Evolutionary conservation across 2,797 vertebrate species (phyloP).

Genomic region (Corythornis leucogaster): DNA sequence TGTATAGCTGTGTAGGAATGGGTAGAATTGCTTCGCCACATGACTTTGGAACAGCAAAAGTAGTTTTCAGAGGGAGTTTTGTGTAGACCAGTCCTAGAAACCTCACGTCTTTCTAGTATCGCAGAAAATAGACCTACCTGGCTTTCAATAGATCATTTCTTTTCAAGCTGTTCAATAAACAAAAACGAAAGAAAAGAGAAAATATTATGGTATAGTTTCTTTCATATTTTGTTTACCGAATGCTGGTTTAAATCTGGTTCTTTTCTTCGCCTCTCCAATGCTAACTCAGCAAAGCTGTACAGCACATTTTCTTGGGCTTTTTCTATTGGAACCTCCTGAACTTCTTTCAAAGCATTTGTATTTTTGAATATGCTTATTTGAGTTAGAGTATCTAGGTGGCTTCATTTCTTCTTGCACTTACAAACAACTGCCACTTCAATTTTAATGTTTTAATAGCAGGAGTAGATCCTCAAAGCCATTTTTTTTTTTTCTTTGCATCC

Average conservation of each 20-base stretch:
- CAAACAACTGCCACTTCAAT: neutral
- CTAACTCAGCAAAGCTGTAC: slow-evolving; percentile 9
- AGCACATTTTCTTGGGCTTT: slow-evolving; percentile 42
- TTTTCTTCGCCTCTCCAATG: neutral
- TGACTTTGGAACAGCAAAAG: neutral
- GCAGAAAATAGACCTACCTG: slow-evolving; percentile 1
- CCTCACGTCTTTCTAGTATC: neutral
- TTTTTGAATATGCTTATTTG: neutral
- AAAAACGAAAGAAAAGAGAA: neutral
- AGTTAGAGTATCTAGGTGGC: neutral
- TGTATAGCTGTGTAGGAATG: slow-evolving; percentile 56
- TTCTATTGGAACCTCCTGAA: slow-evolving; percentile 14
- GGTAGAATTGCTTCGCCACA: slow-evolving; percentile 37
- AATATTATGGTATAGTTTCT: neutral
- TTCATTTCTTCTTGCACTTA: neutral
- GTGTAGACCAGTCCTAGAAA: neutral
- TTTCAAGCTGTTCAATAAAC: slow-evolving; percentile 34
- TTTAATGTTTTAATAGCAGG: neutral
- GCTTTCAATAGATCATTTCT: neutral
- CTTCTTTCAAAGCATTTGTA: neutral
- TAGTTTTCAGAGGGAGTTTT: neutral
- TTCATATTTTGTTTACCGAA: neutral
- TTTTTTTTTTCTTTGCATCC: neutral
- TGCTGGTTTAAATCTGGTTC: neutral
- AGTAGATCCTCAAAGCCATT: neutral